Evolutionary conservation across 2,888 invertebrate genomes (phyloP), one percentile per base, ranked within the genome.

Genomic region (Drosophila meridionalis): DNA sequence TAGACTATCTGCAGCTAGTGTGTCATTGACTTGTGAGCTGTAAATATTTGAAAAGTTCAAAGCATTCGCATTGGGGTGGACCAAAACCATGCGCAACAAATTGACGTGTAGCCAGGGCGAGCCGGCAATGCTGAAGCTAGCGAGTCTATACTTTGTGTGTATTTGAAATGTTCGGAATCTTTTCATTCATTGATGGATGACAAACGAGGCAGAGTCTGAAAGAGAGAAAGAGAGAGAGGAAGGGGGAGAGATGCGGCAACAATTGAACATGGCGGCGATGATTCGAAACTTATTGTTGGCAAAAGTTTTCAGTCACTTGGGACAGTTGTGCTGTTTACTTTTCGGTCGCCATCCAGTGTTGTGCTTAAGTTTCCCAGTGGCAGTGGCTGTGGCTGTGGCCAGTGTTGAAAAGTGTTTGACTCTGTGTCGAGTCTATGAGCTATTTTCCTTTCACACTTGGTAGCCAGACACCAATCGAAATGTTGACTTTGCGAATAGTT

Each of bases 401-500:
- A 66, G 59, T 74, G 47, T 62, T 60, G 64, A 52, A 69, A 69
- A 75, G 67, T 55, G 53, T 26, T 42, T 74, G 70, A 40, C 50
- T 63, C 50, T 63, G 70, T 70, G 75, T 65, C 72, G 78, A 73
- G 74, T 76, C 89, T 84, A 80, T 74, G 57, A 83, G 78, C 69
- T 78, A 76, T 86, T 78, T 78, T 68, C 63, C 68, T 56, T 72
- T 69, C 69, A 48, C 82, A 69, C 85, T 63, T 40, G 48, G 48
- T 42, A 50, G 56, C 48, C 52, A 73, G 58, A 69, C 43, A 43
- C 70, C 83, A 83, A 83, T 80, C 80, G 71, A 86, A 86, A 80
- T 86, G 81, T 90, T 90, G 87, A 80, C 80, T 78, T 55, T 40
- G 66, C 72, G 84, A 64, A 83, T 80, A 78, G 76, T 69, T 87